Percentiles rank a stretch among this genome's conserved stretches.
These are phyloP conservation scores for Zoanthus gigantus DNA, from an alignment of 92 coral and sea anemone genomes.

Conservation along the genomic window DNA sequence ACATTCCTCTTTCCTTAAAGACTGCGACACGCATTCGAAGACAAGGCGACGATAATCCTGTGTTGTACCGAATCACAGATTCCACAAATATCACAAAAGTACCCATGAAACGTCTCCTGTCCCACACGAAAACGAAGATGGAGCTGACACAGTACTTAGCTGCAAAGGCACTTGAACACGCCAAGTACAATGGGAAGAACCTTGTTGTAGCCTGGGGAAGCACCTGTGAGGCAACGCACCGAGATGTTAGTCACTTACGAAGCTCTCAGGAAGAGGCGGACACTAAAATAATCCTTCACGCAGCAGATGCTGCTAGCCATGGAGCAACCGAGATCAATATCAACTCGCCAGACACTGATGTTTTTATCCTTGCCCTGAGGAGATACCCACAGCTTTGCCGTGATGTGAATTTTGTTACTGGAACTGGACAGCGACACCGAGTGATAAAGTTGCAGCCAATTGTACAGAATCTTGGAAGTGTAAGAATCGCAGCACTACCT, in stretches of 20 bases:
- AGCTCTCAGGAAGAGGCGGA: not conserved
- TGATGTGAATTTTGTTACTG: too few species aligned
- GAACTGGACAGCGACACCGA: too few species aligned
- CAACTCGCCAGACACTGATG: too few species aligned
- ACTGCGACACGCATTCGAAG: not conserved
- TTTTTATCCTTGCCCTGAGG: too few species aligned
- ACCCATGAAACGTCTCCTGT: not conserved
- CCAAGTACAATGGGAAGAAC: not conserved
- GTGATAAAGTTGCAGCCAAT: too few species aligned
- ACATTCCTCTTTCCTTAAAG: not conserved
- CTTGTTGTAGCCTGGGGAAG: too few species aligned
- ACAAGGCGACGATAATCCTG: not conserved
- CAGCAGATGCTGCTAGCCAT: not conserved
- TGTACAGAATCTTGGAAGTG: too few species aligned
- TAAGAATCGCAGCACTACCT: too few species aligned
- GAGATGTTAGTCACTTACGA: too few species aligned
- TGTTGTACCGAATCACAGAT: not conserved
- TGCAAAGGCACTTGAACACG: not conserved
- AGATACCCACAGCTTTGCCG: too few species aligned
- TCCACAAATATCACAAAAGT: not conserved
- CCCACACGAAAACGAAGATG: too few species aligned
- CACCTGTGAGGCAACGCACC: not conserved
- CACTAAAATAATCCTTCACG: too few species aligned
- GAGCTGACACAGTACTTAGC: not conserved
- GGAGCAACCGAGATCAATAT: not conserved